Percentiles rank a stretch among this genome's conserved stretches.
Evolutionary conservation across 2,888 invertebrate genomes (phyloP).

Genomic region (Cosmia trapezina): DNA sequence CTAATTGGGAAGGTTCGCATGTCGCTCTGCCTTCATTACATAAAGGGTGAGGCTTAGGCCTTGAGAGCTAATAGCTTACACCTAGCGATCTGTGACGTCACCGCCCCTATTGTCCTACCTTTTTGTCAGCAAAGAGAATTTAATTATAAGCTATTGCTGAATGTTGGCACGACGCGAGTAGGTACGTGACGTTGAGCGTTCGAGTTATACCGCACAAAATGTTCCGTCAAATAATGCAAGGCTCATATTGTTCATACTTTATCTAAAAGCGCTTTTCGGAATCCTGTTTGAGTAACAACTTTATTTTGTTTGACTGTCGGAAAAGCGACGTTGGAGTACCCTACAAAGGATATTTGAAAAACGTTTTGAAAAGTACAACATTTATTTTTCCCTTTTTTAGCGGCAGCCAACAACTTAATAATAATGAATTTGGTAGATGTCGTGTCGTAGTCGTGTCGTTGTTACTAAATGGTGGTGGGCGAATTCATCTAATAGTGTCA

Average conservation of each 20-base stretch:
- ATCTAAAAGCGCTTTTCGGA: neutral
- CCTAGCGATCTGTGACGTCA: constrained; percentile 51
- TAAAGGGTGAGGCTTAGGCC: constrained; percentile 70
- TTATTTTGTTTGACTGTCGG: constrained; percentile 4
- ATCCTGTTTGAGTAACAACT: neutral
- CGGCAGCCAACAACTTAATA: neutral
- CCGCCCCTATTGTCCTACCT: constrained; percentile 20
- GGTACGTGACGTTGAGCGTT: constrained; percentile 19
- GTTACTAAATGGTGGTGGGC: constrained; percentile 60
- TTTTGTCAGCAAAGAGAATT: constrained; percentile 23
- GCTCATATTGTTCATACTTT: neutral
- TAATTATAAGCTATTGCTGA: constrained; percentile 18
- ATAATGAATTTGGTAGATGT: constrained; percentile 9
- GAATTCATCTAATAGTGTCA: constrained; percentile 80
- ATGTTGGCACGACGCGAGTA: neutral
- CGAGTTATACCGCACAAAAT: constrained; percentile 11
- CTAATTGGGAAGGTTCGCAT: constrained; percentile 69
- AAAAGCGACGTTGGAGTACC: too few relatives aligned
- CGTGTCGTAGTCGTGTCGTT: constrained; percentile 65
- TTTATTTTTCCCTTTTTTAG: neutral
- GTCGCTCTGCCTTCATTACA: constrained; percentile 66
- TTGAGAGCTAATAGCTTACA: constrained; percentile 62
- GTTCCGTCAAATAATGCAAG: constrained; percentile 12
- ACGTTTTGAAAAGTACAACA: neutral
- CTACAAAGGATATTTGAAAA: neutral